A percentile compares a stretch with the other conserved stretches of the same genome.
Evolutionary conservation across 2,888 invertebrate genomes (phyloP).

Genomic region (Phyllotreta striolata): DNA sequence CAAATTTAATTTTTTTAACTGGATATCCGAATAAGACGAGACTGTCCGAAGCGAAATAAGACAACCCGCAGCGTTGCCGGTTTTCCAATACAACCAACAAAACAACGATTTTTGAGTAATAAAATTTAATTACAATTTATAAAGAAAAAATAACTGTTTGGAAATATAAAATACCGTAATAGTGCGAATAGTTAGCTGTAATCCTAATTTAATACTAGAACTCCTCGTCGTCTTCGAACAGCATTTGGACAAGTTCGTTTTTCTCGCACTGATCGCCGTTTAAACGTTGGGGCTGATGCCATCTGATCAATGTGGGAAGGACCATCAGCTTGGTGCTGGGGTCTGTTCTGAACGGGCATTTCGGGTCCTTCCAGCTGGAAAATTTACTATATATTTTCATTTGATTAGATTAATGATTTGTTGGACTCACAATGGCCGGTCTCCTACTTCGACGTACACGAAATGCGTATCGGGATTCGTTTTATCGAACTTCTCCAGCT

Average conservation of each 20-base stretch:
- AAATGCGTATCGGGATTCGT: constrained; percentile 72
- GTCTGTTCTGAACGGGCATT: constrained; percentile 84
- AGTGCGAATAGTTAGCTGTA: neutral
- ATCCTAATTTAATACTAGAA: too few relatives aligned
- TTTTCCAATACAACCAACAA: too few relatives aligned
- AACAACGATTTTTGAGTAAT: too few relatives aligned
- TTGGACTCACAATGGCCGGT: constrained; percentile 75
- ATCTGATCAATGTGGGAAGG: constrained; percentile 82
- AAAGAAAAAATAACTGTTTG: too few relatives aligned
- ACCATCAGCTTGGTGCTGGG: constrained; percentile 74
- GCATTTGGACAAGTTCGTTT: constrained; percentile 77
- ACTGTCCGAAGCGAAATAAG: too few relatives aligned
- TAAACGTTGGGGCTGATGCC: constrained; percentile 80
- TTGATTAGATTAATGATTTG: neutral
- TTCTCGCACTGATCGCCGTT: constrained; percentile 82
- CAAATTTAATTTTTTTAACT: too few relatives aligned
- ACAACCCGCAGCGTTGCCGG: too few relatives aligned
- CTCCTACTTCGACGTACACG: constrained; percentile 81
- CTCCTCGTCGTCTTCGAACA: constrained; percentile 65
- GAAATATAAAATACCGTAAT: neutral
- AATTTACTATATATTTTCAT: constrained; percentile 1
- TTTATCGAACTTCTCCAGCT: constrained; percentile 61
- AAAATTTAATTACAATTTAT: too few relatives aligned
- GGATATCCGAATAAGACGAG: too few relatives aligned
- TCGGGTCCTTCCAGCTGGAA: constrained; percentile 83